phyloP scores from a whole-genome alignment of 2,888 invertebrate species.

The Anthophora plumipes region DNA sequence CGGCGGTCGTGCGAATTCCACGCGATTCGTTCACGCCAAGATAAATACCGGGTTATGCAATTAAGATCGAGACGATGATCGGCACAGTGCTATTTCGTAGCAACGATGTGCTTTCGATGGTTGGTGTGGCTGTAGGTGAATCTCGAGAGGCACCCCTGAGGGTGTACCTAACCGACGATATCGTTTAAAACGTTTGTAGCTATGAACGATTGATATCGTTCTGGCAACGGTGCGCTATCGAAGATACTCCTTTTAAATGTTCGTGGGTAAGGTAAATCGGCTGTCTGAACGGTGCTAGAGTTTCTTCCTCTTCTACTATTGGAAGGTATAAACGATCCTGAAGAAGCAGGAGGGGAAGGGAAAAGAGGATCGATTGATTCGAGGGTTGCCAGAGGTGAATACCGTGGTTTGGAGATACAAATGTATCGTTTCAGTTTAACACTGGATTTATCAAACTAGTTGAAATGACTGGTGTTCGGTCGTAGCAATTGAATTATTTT shows the following conservation, averaged over 20 bases:
- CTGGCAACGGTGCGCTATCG: not conserved
- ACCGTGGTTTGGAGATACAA: not conserved
- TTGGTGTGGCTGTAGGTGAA: not conserved
- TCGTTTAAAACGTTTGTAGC: not conserved
- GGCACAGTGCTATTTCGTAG: conserved; percentile 13
- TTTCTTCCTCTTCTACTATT: not conserved
- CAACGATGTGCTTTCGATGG: not conserved
- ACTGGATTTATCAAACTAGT: too few relatives aligned
- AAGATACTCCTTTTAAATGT: not conserved
- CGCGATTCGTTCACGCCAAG: conserved; percentile 31
- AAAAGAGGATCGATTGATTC: not conserved
- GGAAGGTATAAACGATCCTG: not conserved
- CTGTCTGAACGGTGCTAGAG: not conserved
- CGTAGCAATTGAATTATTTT: too few relatives aligned
- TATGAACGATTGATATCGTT: not conserved
- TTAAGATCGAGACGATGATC: conserved; percentile 50
- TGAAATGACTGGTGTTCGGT: too few relatives aligned
- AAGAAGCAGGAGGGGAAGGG: not conserved
- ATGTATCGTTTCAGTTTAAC: too few relatives aligned
- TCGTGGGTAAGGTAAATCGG: not conserved
- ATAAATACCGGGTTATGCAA: conserved; percentile 50
- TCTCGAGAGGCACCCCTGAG: too few relatives aligned
- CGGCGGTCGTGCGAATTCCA: conserved; percentile 25
- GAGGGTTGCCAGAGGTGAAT: too few relatives aligned
- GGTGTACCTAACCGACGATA: not conserved